Percentiles rank a stretch among this genome's conserved stretches.
These are phyloP conservation scores for Ianthella basta DNA, from an alignment of 37 sponge, comb jelly and placozoan species.

Conservation along the genomic window DNA sequence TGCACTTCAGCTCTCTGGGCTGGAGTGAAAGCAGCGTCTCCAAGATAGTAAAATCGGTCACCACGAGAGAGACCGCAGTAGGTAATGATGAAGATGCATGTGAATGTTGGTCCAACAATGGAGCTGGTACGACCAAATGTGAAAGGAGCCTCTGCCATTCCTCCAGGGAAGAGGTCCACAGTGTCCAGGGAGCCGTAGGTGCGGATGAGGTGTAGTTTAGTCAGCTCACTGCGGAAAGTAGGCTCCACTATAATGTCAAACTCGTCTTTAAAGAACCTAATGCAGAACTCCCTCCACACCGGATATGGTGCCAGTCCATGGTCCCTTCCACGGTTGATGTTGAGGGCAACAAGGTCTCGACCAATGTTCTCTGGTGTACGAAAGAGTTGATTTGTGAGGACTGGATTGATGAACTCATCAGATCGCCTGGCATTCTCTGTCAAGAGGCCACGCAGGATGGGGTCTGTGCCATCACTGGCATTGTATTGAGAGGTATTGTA, in stretches of 20 bases:
- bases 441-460: slow-evolving; percentile 65
- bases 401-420: slow-evolving; percentile 72
- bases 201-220: neutral
- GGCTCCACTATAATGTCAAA: neutral
- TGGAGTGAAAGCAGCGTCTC: slow-evolving; percentile 68
- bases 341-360: slow-evolving; percentile 81
- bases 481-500: slow-evolving; percentile 42
- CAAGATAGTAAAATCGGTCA: slow-evolving; percentile 85
- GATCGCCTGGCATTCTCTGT: slow-evolving; percentile 38
- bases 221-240: neutral
- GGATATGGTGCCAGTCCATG: slow-evolving; percentile 86
- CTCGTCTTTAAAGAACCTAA: slow-evolving; percentile 19
- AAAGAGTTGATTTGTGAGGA: slow-evolving; percentile 75
- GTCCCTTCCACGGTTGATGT: slow-evolving; percentile 87
- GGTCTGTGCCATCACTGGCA: slow-evolving; percentile 59
- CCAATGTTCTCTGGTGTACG: slow-evolving; percentile 6
- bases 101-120: slow-evolving; percentile 85
- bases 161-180: slow-evolving; percentile 82
- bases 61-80: slow-evolving; percentile 75
- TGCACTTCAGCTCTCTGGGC: slow-evolving; percentile 60
- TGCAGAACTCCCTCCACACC: slow-evolving; percentile 49
- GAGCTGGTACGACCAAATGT: neutral
- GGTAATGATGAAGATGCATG: slow-evolving; percentile 87
- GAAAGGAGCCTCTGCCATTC: slow-evolving; percentile 71
- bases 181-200: slow-evolving; percentile 31